Evolutionary conservation across 2,113 vertebrate genomes (phyloP), one percentile per base, ranked within the genome.

Genomic region (Protomyctophum bolini): DNA sequence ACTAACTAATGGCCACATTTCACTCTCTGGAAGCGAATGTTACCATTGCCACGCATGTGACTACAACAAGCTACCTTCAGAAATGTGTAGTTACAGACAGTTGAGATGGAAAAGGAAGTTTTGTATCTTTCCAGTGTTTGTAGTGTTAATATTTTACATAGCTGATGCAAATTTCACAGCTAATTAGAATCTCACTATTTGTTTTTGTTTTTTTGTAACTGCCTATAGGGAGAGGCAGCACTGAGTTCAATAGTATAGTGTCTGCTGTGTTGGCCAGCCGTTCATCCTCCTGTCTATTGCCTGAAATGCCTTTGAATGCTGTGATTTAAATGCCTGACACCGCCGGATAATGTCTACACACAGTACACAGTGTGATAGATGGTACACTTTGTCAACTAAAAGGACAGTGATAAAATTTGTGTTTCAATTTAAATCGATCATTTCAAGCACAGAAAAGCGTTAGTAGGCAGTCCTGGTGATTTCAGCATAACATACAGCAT

Each of bases 1-100:
- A 10, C 49, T 79, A 62, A 11, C n/a, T 62, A 9, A 14, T 56
- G 45, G 47, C 21, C 6, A 63, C 28, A 6, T 69, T 58, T 66
- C 58, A 8, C 14, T 52, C 52, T 47, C 41, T 62, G 11, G 52
- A 14, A 63, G 58, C 69, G 10, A 64, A 58, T 51, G 4, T 14
- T 70, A 29, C 33, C 48, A 11, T 21, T 21, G 21, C 21, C 21
- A 21, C 21, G 21, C 21, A 45, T 21, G 15, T 6, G 49, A 45
- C 29, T 49, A 54, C 58, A 10, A 55, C n/a, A 3, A 77, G 14
- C 48, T 66, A 12, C 41, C 0, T 4, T 10, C 0, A 61, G 45
- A 57, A 21, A 63, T 52, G 52, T 52, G 52, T 28, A 56, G 33
- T 14, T 58, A 21, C 7, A 1, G 1, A 2, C 11, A 0, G 7